Evolutionary conservation across 2,113 vertebrate species (phyloP), one percentile per base, ranked within the genome.

Genomic region (Brachyistius frenatus): DNA sequence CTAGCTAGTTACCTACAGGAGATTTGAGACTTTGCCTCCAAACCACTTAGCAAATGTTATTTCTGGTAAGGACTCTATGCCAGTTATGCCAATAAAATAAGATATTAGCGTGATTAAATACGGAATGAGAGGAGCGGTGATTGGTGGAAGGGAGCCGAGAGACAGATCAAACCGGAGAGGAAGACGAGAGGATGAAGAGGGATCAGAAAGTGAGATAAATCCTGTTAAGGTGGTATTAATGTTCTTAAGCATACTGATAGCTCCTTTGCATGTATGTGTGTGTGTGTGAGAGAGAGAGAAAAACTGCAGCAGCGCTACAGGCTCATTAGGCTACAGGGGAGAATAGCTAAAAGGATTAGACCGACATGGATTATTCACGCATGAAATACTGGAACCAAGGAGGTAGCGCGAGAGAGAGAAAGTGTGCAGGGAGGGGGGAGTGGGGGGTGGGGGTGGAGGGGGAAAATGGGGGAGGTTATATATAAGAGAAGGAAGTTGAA

Each of bases 341-440:
- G 89, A 92, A 92, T 89, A 56, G 85, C 84, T 90, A 91, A 93
- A 91, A 50, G 92, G 93, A 93, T 93, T 92, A 93, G 57, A 75
- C 76, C 31, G 75, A 71, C 78, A 84, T 87, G 89, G 92, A 92
- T 93, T 94, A 92, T 89, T 82, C 88, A 86, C 83, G 78, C 87
- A 88, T 87, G 80, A 73, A 90, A 88, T 84, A 82, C 88, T 76
- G 84, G 69, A 80, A 79, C 78, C 82, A 67, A 76, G 81, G 80
- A 78, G 78, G 64, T 61, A 44, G 54, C 56, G 75, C 61, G 61
- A 52, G 57, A 56, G 53, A 56, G 69, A 56, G 52, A 39, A 23
- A 23, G 23, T 1, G 23, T 23, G 23, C 23, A 23, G 23, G 23
- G 23, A 1, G 23, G 23, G 23, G 23, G 23, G 23, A 1, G 23